Conservation (phyloP, 1,140 invertebrate species). For the Muscidifurax raptorellus region DNA sequence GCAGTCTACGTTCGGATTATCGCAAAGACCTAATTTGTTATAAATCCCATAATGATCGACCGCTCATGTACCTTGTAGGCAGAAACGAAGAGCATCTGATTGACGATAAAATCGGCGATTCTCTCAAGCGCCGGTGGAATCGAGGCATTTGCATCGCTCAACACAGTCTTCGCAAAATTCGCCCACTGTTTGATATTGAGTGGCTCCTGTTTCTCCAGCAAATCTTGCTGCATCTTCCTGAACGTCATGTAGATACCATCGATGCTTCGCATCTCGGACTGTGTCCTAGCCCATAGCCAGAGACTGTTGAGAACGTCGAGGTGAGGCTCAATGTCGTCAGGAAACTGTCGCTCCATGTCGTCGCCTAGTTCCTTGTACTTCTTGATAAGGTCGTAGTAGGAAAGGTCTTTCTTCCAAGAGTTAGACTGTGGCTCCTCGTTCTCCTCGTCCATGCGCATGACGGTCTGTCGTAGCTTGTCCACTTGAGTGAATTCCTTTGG, state of each 20-base stretch:
- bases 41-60: neutral
- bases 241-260: constrained; percentile 79
- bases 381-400: constrained; percentile 72
- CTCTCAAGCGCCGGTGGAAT: constrained; percentile 74
- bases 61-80: constrained; percentile 78
- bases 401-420: constrained; percentile 35
- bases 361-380: constrained; percentile 77
- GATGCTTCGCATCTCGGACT: constrained; percentile 75
- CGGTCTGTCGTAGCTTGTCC: constrained; percentile 64
- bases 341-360: constrained; percentile 65
- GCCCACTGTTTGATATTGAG: constrained; percentile 74
- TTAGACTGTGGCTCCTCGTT: constrained; percentile 24
- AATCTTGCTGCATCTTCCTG: constrained; percentile 73
- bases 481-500: constrained; percentile 63
- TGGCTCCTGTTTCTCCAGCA: constrained; percentile 58
- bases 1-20: neutral
- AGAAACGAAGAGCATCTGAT: constrained; percentile 79
- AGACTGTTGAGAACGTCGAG: constrained; percentile 71
- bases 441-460: neutral
- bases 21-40: neutral
- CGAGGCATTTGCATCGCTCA: constrained; percentile 77
- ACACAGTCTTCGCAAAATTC: constrained; percentile 79
- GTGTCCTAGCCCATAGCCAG: constrained; percentile 77
- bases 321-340: constrained; percentile 64
- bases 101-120: constrained; percentile 75